Conservation (phyloP, 2,113 vertebrate genomes). For the Thymallus thymallus region DNA sequence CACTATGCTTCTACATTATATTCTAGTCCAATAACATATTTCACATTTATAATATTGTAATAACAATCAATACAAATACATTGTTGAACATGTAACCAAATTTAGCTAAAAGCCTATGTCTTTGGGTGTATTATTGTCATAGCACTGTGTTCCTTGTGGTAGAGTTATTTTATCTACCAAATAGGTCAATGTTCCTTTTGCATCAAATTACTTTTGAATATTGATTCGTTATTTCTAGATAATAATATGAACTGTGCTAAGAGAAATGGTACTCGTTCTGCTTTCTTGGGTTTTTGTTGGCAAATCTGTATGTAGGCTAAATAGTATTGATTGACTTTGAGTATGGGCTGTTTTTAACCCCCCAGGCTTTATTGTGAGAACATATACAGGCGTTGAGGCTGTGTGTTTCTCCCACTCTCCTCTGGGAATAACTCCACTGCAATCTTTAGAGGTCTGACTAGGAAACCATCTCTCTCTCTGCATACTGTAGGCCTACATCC, state of each 20-base stretch:
- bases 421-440: conserved; percentile 36
- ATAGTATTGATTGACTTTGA: conserved; percentile 47
- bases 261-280: background rate
- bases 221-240: background rate
- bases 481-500: background rate
- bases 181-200: background rate
- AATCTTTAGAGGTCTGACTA: conserved; percentile 17
- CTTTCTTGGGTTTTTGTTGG: background rate
- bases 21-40: no score
- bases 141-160: no score
- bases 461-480: conserved; percentile 44
- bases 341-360: conserved; percentile 47
- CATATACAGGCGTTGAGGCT: conserved; percentile 47
- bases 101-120: no score
- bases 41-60: no score
- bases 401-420: conserved; percentile 66
- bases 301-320: background rate
- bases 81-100: no score
- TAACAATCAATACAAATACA: no score
- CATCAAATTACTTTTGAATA: background rate
- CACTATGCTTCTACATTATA: no score
- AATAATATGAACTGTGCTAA: background rate
- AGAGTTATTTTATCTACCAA: background rate
- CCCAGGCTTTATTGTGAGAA: conserved; percentile 55
- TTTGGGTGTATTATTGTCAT: no score